These are phyloP conservation scores for Odontomachus brunneus DNA, from an alignment of 1,140 invertebrate genomes.

Conservation along the genomic window DNA sequence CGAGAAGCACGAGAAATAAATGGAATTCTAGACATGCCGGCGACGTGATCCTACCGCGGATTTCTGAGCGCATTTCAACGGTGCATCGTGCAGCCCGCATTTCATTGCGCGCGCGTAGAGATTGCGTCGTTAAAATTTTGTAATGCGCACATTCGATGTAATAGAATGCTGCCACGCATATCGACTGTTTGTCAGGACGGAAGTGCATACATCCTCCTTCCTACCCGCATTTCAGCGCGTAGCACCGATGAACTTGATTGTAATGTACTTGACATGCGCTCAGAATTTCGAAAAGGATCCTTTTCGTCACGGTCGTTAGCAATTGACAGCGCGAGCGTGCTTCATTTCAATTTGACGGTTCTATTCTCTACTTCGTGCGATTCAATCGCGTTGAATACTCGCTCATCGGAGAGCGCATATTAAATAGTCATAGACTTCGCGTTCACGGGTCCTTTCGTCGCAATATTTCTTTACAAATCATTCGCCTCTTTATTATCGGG, in stretches of 20 bases:
- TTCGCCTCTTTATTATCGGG: too few relatives aligned
- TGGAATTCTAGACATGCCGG: constrained; percentile 10
- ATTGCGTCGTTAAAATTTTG: constrained; percentile 13
- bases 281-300: background rate
- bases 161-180: background rate
- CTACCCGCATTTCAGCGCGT: constrained; percentile 13
- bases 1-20: too few relatives aligned
- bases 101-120: background rate
- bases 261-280: constrained; percentile 12
- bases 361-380: too few relatives aligned
- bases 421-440: too few relatives aligned
- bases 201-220: constrained; percentile 17
- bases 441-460: too few relatives aligned
- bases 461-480: too few relatives aligned
- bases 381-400: too few relatives aligned
- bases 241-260: constrained; percentile 32
- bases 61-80: background rate
- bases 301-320: background rate
- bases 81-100: background rate
- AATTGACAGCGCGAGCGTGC: too few relatives aligned
- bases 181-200: constrained; percentile 8
- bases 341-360: too few relatives aligned
- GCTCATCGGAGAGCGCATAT: too few relatives aligned
- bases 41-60: background rate
- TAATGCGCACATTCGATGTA: constrained; percentile 32